Base-by-base conservation (phyloP, 2,797 vertebrate genomes). In the Acanthurus tractus region DNA sequence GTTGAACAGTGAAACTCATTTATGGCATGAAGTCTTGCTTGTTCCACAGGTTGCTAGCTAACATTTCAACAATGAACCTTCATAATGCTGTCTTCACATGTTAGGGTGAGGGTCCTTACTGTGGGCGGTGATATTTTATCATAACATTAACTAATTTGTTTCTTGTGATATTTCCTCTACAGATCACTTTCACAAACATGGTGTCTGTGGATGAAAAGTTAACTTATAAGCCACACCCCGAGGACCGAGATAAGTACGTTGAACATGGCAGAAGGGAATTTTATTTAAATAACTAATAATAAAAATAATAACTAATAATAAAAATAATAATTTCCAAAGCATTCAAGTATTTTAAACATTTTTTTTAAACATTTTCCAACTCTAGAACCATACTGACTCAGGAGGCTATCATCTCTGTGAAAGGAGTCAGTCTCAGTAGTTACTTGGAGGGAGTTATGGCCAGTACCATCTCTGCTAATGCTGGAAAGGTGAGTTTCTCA, bases 121-220 rank as follows among this genome's bases (percentile, higher is more conserved):
- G 0, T 38, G 2, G 6, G 9, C 18, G 69, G 18, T 34, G 8
- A 71, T 2, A 4, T 17, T 17, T 13, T 46, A 36, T 2, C 29
- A 54, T 20, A 12, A 68, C 45, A 20, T 63, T 40, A 53, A 17
- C 3, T 70, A 34, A 64, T 40, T 40, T 40, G 82, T 6, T 8
- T 86, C 46, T 75, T 50, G 0, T 76, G 54, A 8, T 57, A 40
- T 64, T 73, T 50, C n/a, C 62, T 86, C 71, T 53, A 0, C 87
- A 99, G 98, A 98, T 99, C 90, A 98, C 97, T 1, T 97, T 97
- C 88, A 99, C 98, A 84, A 99, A 99, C 84, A 88, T 99, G 76
- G 97, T 99, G 52, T 99, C 98, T 0, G 98, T 99, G 66, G 98
- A 99, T 79, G 98, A 99, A 90, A 96, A 93, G 83, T 95, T 99